Conservation (phyloP, 2,888 invertebrate genomes). For the Muschampia plurimacula region DNA sequence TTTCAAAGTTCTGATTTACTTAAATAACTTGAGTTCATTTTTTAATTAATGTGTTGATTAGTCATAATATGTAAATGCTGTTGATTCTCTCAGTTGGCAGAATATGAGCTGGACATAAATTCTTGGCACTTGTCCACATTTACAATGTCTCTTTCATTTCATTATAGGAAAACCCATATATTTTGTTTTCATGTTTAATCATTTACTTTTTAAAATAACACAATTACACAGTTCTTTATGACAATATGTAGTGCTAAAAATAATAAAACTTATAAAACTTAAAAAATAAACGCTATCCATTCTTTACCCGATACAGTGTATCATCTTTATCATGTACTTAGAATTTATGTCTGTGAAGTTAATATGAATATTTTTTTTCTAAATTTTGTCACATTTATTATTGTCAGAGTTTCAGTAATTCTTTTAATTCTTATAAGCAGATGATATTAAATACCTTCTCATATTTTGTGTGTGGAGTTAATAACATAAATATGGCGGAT, state of each 20-base stretch:
- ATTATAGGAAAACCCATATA: conserved; percentile 9
- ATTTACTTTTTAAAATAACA: conserved; percentile 2
- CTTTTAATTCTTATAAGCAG: conserved; percentile 13
- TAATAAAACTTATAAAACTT: conserved; percentile 10
- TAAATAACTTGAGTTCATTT: neutral
- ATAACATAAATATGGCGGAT: conserved; percentile 20
- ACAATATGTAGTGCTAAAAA: neutral
- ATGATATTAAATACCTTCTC: conserved; percentile 36
- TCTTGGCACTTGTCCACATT: conserved; percentile 19
- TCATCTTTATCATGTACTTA: conserved; percentile 5
- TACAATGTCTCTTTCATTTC: conserved; percentile 5
- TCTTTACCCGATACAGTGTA: conserved; percentile 1
- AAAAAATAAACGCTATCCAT: conserved; percentile 1
- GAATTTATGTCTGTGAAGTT: conserved; percentile 22
- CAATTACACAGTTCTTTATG: conserved; percentile 5
- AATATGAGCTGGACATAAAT: conserved; percentile 18
- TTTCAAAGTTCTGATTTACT: conserved; percentile 21
- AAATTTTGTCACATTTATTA: conserved; percentile 10
- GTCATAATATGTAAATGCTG: conserved; percentile 12
- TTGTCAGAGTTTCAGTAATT: conserved; percentile 12
- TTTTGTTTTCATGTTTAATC: conserved; percentile 6
- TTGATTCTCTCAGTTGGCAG: conserved; percentile 1
- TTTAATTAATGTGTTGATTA: conserved; percentile 4
- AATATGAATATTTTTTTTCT: neutral
- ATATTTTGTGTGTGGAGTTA: conserved; percentile 22